Conservation (phyloP, 2,888 invertebrate genomes). For the Julus scanicus region DNA sequence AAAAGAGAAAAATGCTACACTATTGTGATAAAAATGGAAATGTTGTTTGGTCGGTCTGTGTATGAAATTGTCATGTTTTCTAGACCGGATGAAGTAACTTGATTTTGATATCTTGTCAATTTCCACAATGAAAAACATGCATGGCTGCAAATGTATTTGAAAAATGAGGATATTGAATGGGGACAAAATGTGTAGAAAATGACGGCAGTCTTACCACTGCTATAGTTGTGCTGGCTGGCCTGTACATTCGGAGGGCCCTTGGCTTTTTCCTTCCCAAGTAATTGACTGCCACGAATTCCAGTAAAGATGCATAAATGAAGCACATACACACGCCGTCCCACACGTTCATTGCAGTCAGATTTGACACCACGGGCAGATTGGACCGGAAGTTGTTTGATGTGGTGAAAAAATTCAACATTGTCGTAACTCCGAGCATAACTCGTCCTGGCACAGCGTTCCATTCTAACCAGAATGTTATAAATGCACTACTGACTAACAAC, state of each 20-base stretch:
- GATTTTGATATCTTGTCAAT: conserved; percentile 23
- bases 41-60: background rate
- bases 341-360: conserved; percentile 94
- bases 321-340: conserved; percentile 98
- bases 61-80: background rate
- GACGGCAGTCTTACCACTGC: conserved; percentile 41
- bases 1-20: background rate
- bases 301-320: conserved; percentile 92
- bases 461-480: conserved; percentile 97
- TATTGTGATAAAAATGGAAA: conserved; percentile 9
- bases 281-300: conserved; percentile 95
- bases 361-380: conserved; percentile 92
- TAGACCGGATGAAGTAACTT: background rate
- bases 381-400: conserved; percentile 70
- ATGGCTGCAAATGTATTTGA: background rate
- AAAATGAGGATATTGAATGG: background rate
- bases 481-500: conserved; percentile 94
- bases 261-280: conserved; percentile 92
- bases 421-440: conserved; percentile 97
- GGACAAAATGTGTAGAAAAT: background rate
- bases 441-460: conserved; percentile 97
- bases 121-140: background rate
- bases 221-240: conserved; percentile 49
- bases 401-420: conserved; percentile 98
- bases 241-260: conserved; percentile 64